Percentiles rank a stretch among this genome's conserved stretches.
phyloP scores from a whole-genome alignment of 2,888 invertebrate genomes.

The Apotomis capreana region DNA sequence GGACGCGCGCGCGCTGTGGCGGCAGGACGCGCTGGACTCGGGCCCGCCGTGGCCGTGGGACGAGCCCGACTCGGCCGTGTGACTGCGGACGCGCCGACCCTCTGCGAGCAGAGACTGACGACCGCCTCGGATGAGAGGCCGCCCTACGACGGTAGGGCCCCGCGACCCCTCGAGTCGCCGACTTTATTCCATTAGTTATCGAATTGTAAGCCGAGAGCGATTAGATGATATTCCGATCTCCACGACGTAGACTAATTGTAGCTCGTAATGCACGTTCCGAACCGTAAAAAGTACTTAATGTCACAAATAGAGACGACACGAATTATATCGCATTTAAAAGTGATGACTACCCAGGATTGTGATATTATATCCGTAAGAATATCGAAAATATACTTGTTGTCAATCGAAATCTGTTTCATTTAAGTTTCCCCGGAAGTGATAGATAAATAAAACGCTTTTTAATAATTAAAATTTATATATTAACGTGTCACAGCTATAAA shows the following conservation, averaged over 20 bases:
- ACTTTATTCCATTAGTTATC: slow-evolving; percentile 28
- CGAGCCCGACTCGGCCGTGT: slow-evolving; percentile 78
- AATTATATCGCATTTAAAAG: slow-evolving; percentile 67
- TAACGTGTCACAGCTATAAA: slow-evolving; percentile 33
- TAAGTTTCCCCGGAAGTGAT: slow-evolving; percentile 3
- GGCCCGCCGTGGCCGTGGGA: slow-evolving; percentile 80
- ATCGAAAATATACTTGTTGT: slow-evolving; percentile 50
- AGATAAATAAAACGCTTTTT: slow-evolving; percentile 21
- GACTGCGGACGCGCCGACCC: slow-evolving; percentile 48
- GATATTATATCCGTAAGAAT: slow-evolving; percentile 64
- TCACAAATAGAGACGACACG: slow-evolving; percentile 43
- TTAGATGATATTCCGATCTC: slow-evolving; percentile 11
- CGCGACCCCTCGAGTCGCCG: slow-evolving; percentile 1
- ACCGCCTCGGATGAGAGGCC: slow-evolving; percentile 16
- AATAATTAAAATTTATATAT: slow-evolving; percentile 37
- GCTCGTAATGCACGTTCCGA: slow-evolving; percentile 20
- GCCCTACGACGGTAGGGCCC: neutral
- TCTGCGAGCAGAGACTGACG: neutral
- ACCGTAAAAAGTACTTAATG: slow-evolving; percentile 36
- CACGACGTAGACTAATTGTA: slow-evolving; percentile 11
- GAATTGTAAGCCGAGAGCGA: neutral
- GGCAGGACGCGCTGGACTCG: slow-evolving; percentile 78
- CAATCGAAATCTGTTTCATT: slow-evolving; percentile 23
- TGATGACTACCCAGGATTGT: slow-evolving; percentile 62
- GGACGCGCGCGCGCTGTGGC: slow-evolving; percentile 73